Conservation (phyloP, 2,888 invertebrate species). For the Drosophila colorata region DNA sequence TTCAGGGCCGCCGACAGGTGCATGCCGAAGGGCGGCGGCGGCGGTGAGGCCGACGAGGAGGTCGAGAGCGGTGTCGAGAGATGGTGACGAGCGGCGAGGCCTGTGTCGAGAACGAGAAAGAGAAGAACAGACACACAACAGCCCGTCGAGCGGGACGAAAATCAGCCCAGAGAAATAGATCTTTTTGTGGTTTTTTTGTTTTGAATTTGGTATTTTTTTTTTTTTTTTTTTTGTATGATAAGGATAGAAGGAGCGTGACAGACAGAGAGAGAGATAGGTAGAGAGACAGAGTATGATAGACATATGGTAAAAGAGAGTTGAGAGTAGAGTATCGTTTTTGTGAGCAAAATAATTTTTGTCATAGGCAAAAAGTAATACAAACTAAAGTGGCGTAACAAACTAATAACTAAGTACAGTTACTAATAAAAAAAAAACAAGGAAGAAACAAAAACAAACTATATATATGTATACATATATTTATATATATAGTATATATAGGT, state of each 20-base stretch:
- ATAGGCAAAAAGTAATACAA: constrained; percentile 46
- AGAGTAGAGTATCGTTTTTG: constrained; percentile 50
- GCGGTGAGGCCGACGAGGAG: constrained; percentile 84
- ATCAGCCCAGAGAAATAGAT: constrained; percentile 85
- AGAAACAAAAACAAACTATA: constrained; percentile 52
- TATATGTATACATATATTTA: constrained; percentile 14
- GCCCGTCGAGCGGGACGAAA: constrained; percentile 84
- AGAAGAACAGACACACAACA: constrained; percentile 85
- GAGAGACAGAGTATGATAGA: constrained; percentile 44
- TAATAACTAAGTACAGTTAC: constrained; percentile 42
- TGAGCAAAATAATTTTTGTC: constrained; percentile 65
- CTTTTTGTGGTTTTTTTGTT: constrained; percentile 52
- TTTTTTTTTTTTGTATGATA: constrained; percentile 50
- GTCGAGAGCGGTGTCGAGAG: constrained; percentile 83
- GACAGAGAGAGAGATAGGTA: constrained; percentile 31
- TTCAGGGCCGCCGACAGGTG: constrained; percentile 83
- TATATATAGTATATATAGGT: constrained; percentile 16
- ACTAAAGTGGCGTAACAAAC: constrained; percentile 38
- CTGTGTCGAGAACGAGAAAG: constrained; percentile 85
- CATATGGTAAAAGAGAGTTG: constrained; percentile 45
- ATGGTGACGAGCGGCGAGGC: constrained; percentile 83
- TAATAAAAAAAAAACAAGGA: constrained; percentile 15
- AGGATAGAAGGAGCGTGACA: constrained; percentile 56
- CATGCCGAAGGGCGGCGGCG: constrained; percentile 82
- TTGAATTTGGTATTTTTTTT: constrained; percentile 53